phyloP scores from a whole-genome alignment of 2,113 vertebrate genomes.

The Lepus europaeus region DNA sequence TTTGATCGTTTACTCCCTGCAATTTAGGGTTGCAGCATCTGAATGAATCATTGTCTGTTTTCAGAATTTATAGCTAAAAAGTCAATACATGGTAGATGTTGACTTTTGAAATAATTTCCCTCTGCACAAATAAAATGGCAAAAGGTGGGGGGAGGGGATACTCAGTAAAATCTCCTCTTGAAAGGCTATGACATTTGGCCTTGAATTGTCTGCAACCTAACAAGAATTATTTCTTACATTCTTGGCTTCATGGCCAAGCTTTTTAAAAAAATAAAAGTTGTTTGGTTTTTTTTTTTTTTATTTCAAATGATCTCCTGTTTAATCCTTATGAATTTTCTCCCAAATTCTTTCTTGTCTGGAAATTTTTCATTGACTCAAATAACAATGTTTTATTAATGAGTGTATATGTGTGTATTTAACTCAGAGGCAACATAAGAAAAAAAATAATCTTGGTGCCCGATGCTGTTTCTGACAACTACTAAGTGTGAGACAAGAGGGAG shows the following conservation, averaged over 20 bases:
- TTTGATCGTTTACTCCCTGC: conserved; percentile 42
- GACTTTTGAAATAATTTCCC: conserved; percentile 65
- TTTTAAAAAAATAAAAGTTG: neutral
- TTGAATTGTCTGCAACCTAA: conserved; percentile 20
- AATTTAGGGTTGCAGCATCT: neutral
- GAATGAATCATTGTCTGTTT: conserved; percentile 59
- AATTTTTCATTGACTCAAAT: conserved; percentile 25
- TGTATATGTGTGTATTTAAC: neutral
- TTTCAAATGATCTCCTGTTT: neutral
- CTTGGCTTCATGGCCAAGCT: conserved; percentile 31
- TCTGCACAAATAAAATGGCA: conserved; percentile 22
- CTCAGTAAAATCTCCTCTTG: conserved; percentile 22
- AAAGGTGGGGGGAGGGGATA: neutral
- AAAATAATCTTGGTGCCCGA: neutral
- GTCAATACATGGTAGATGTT: neutral
- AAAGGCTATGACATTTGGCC: conserved; percentile 33
- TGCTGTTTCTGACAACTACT: conserved; percentile 29
- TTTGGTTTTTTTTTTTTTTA: neutral
- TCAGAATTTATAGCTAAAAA: conserved; percentile 36
- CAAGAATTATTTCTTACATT: conserved; percentile 59
- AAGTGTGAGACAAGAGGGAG: neutral
- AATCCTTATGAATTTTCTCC: neutral
- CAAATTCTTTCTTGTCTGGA: neutral
- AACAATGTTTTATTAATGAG: neutral
- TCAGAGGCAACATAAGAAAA: neutral